Percentiles rank a stretch among this genome's conserved stretches.
These are phyloP conservation scores for Cheiracanthium punctorium DNA, from an alignment of 2,888 invertebrate genomes.

Conservation along the genomic window DNA sequence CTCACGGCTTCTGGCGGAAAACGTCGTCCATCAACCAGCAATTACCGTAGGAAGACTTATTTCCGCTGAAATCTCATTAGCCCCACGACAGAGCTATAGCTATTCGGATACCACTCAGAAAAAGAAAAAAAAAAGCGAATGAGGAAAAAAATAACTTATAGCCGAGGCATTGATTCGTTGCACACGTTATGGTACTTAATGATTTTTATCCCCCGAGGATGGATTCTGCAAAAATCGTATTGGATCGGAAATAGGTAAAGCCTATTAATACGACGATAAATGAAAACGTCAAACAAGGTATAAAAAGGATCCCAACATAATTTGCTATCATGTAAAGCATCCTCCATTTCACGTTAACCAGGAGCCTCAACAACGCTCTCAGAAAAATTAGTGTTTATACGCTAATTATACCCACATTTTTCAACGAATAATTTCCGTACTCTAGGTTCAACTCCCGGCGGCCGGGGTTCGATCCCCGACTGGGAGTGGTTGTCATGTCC, in stretches of 20 bases:
- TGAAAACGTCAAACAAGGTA: background rate
- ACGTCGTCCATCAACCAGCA: slow-evolving; percentile 50
- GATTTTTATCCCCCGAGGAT: background rate
- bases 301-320: background rate
- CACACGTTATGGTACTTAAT: slow-evolving; percentile 6
- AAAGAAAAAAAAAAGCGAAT: too few species aligned
- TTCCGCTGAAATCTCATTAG: slow-evolving; percentile 17
- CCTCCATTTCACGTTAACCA: too few species aligned
- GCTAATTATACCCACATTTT: too few species aligned
- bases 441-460: too few species aligned
- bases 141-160: background rate
- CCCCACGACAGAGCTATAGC: background rate
- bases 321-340: too few species aligned
- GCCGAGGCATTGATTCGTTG: background rate
- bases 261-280: background rate
- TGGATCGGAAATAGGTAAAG: background rate
- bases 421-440: too few species aligned
- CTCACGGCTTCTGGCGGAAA: slow-evolving; percentile 31
- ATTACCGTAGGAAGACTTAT: slow-evolving; percentile 32
- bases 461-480: too few species aligned
- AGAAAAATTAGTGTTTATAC: too few species aligned
- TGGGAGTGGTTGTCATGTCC: too few species aligned
- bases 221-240: background rate
- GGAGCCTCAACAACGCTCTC: too few species aligned
- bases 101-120: background rate